phyloP scores from a whole-genome alignment of 2,888 invertebrate species.

The Hemaris fuciformis region DNA sequence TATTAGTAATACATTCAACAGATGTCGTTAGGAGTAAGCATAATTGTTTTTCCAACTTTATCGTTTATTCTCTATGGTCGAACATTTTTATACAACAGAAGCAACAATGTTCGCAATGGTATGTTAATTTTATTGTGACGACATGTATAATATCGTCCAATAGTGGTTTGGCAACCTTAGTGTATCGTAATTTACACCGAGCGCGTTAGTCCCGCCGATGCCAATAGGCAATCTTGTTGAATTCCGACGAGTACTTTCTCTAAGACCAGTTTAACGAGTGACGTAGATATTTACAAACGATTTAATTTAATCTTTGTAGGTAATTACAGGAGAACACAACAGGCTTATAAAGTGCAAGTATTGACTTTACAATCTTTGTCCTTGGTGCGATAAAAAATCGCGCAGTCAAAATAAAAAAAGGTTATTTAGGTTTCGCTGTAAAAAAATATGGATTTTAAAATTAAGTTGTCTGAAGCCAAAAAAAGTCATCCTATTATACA shows the following conservation, averaged over 20 bases:
- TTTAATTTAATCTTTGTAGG: neutral
- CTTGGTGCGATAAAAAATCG: neutral
- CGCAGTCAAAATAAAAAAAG: neutral
- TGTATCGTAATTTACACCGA: neutral
- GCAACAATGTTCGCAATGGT: neutral
- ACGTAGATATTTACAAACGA: constrained; percentile 5
- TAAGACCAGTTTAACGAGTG: constrained; percentile 14
- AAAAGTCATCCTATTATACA: too few relatives aligned
- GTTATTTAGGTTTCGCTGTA: too few relatives aligned
- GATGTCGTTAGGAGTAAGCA: neutral
- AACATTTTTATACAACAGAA: neutral
- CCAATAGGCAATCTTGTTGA: constrained; percentile 11
- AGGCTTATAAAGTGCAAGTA: neutral
- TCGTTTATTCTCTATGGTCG: neutral
- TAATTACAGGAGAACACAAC: neutral
- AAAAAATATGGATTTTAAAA: too few relatives aligned
- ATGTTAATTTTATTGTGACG: constrained; percentile 1
- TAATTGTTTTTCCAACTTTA: neutral
- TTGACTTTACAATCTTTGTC: neutral
- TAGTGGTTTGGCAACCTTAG: neutral
- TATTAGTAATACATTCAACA: neutral
- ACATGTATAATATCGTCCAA: neutral
- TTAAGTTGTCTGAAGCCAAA: too few relatives aligned
- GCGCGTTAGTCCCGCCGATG: neutral
- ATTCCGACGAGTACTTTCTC: constrained; percentile 19